Base-by-base conservation (phyloP, 2,113 vertebrate species). In the Thomomys bottae region DNA sequence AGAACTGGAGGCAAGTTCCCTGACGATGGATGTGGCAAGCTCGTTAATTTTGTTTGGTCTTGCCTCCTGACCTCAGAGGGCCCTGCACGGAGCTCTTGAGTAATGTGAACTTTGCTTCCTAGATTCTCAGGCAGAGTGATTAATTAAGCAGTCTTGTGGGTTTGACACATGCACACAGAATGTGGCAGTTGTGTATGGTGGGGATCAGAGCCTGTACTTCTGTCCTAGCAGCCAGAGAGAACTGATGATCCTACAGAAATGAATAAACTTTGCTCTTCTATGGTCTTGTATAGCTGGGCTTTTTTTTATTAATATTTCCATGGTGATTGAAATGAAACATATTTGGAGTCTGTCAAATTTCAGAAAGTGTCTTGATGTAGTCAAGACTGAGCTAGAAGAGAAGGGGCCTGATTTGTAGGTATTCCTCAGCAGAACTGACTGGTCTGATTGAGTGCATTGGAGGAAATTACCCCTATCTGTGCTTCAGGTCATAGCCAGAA, bases 251-350 rank as follows among this genome's bases (percentile, higher is more conserved):
- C 83, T 21, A 1, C 0, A 20, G 72, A 63, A 45, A 1, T 2
- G 42, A 49, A 45, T 15, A 59, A 61, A 36, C 42, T 68, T 83
- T 30, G 75, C 70, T 84, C n/a, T 45, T 45, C 45, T 45, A 45
- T 45, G 45, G 14, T 15, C 20, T 89, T 72, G 28, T 30, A 4
- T 80, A 6, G 0, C 64, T 70, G 40, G 20, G n/a, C 5, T 61
- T 14, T 63, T 49, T 59, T 34, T 63, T 49, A 49, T 34, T 17
- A 15, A 32, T 54, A 32, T 92, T 78, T 94, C 64, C 42, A 91
- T n/a, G 34, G 36, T 78, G 85, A 91, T 80, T 64, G 40, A 94
- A 94, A 84, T 89, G 71, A 91, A 91, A 88, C 83, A 76, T 57
- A 71, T 78, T 54, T 94, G 20, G 28, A 10, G 32, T 76, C 59